Conservation (phyloP, 2,888 invertebrate species). For the Oxystoma pomonae region DNA sequence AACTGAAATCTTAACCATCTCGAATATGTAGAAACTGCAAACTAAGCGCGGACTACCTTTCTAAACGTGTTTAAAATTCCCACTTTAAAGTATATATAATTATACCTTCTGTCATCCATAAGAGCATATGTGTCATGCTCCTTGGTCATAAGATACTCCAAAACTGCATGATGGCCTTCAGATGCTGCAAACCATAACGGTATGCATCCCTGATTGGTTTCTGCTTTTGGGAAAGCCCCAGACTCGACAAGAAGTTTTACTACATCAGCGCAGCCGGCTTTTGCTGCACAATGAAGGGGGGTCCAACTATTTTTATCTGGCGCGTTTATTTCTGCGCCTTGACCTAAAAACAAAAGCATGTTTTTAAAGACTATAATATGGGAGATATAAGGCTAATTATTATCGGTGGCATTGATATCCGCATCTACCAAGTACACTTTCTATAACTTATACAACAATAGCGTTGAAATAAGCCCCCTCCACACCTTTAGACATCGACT, state of each 20-base stretch:
- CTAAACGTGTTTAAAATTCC: no score
- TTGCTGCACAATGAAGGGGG: constrained; percentile 88
- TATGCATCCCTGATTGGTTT: constrained; percentile 93
- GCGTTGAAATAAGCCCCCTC: no score
- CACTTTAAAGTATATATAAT: no score
- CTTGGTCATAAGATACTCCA: constrained; percentile 93
- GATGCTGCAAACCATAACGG: constrained; percentile 98
- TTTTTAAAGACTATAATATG: not conserved
- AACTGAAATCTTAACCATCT: no score
- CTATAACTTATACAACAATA: no score
- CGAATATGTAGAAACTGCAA: no score
- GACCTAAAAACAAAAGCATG: constrained; percentile 52
- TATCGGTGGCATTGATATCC: no score
- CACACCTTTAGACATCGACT: no score
- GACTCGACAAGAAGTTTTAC: constrained; percentile 93
- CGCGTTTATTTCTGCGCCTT: constrained; percentile 97
- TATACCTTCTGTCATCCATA: constrained; percentile 90
- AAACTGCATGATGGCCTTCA: constrained; percentile 92
- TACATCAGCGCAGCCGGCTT: constrained; percentile 92
- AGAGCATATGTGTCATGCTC: constrained; percentile 96
- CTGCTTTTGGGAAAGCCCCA: constrained; percentile 91
- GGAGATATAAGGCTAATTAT: no score
- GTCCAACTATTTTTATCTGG: constrained; percentile 98
- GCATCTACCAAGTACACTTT: no score
- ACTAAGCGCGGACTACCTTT: no score